These are phyloP conservation scores for Nemapogon koenigi DNA, from an alignment of 2,888 invertebrate species.

Conservation along the genomic window DNA sequence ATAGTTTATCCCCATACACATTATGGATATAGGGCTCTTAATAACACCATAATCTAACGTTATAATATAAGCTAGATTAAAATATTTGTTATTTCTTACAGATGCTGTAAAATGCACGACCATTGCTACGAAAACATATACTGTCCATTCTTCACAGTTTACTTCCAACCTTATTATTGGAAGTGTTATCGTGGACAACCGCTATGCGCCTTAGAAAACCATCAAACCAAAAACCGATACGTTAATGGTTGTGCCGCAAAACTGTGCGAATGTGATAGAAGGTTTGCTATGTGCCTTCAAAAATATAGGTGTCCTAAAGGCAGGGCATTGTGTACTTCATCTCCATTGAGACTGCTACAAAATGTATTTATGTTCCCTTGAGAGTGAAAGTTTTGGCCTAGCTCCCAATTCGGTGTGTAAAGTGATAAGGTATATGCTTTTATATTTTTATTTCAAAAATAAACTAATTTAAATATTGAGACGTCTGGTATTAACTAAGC, in stretches of 20 bases:
- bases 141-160: constrained; percentile 81
- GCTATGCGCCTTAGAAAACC: constrained; percentile 71
- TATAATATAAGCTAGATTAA: too few relatives aligned
- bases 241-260: constrained; percentile 74
- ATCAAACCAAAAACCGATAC: constrained; percentile 30
- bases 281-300: constrained; percentile 80
- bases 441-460: too few relatives aligned
- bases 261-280: constrained; percentile 84
- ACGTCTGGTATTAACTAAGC: too few relatives aligned
- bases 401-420: too few relatives aligned
- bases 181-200: constrained; percentile 80
- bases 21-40: too few relatives aligned
- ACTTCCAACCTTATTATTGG: constrained; percentile 90
- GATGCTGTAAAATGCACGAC: constrained; percentile 87
- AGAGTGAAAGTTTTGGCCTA: too few relatives aligned
- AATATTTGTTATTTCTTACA: constrained; percentile 35
- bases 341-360: constrained; percentile 75
- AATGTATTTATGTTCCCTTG: constrained; percentile 69
- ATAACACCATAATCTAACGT: too few relatives aligned
- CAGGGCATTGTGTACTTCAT: constrained; percentile 76
- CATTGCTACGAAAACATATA: constrained; percentile 82
- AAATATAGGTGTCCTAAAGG: constrained; percentile 75
- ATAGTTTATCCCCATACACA: too few relatives aligned
- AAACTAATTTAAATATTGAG: too few relatives aligned
- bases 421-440: too few relatives aligned